Evolutionary conservation across 2,113 vertebrate genomes (phyloP), one percentile per base, ranked within the genome.

Genomic region (Chloropsis cyanopogon): DNA sequence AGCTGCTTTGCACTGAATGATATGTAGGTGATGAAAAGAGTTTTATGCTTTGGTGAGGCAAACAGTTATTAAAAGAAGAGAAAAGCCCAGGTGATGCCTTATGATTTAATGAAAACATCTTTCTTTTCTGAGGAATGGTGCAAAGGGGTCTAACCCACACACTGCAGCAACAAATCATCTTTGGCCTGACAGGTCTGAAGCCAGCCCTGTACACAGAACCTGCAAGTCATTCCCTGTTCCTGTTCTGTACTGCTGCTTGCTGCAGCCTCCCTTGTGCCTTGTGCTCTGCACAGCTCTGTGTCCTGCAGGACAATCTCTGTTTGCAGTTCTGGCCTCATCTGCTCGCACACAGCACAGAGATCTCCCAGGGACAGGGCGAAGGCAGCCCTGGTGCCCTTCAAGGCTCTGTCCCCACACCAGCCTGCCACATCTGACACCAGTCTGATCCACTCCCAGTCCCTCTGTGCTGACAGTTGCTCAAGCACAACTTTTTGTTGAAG

Each of bases 331-430:
- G 69, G 26, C 54, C 65, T 37, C 23, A 7, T 49, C 68, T 89
- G 33, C 47, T 50, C 7, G 3, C 9, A 31, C 37, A 1, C 10
- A 28, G 3, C 41, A 13, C 68, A 25, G 50, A 0, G 0, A 25
- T 41, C 28, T 60, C 52, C 50, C 24, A 35, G 33, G 33, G 64
- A 20, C 31, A 35, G 49, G 5, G n/a, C 59, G 41, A 24, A 82
- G 57, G 41, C 72, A 76, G 35, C 6, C 31, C 54, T 1, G 1
- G 22, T 11, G 46, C 35, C 5, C 57, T 41, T 18, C 66, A 66
- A 50, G 82, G 39, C 79, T 81, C 44, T 64, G 35, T 49, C 82
- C 49, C 75, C 39, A 42, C 50, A 60, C 82, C 88, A 88, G 47
- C 29, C 46, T 66, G 42, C 17, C 10, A 5, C 19, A 59, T 42